Evolutionary conservation across 2,888 invertebrate species (phyloP), one percentile per base, ranked within the genome.

Genomic region (Lithophane socia): DNA sequence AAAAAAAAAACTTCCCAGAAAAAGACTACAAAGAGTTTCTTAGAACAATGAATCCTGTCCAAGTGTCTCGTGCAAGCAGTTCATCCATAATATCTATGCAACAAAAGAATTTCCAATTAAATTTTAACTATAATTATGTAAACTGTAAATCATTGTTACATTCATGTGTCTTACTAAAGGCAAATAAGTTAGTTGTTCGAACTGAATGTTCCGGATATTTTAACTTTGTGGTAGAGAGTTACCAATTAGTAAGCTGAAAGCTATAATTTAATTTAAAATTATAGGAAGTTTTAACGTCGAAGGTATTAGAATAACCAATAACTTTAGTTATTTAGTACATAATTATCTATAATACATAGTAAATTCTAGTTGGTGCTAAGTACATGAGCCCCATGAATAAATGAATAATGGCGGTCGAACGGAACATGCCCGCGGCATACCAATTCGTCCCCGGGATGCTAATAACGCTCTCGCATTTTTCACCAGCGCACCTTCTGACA

Each of bases 381-480:
- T 92, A 93, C 92, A 93, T 90, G 92, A 92, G 91, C 91, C 91
- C 93, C 93, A 95, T 96, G 95, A 95, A 95, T 95, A 96, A 96
- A 96, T 96, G 96, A 96, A 94, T 95, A 95, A 96, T 95, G 92
- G 92, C 94, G 92, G 93, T 93, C 92, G 92, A 93, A 91, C 92
- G 91, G 90, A 92, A 92, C 92, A 92, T 92, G 94, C 94, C 92
- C 88, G 93, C 92, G 92, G 96, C 94, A 96, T 95, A 96, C 94
- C 94, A 95, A 96, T 95, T 94, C 93, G 93, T 94, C 92, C 91
- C 89, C 87, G 91, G 91, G 94, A 95, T 93, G 94, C 94, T 95
- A 95, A 96, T 96, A 95, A 94, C 91, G 94, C 92, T 90, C 87
- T 90, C 93, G 91, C 94, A 95, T 95, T 96, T 95, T 95, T 96